These are phyloP conservation scores for Hirtodrosophila histrioides DNA, from an alignment of 2,888 invertebrate species.

Conservation along the genomic window DNA sequence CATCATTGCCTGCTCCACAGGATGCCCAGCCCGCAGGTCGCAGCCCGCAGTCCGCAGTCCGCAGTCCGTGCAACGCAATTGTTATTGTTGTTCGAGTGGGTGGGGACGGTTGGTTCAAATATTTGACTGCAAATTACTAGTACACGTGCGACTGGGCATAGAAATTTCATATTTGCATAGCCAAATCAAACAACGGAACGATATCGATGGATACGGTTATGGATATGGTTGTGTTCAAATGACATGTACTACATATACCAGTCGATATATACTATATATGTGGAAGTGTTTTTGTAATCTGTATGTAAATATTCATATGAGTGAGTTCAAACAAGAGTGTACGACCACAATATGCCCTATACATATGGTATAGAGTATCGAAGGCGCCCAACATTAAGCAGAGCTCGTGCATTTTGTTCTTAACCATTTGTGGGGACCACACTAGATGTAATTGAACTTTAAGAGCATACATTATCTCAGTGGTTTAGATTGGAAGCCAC, in stretches of 20 bases:
- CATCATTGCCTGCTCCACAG: constrained; percentile 2
- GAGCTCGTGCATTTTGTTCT: too few species aligned
- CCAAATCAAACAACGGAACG: constrained; percentile 26
- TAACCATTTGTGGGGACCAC: too few species aligned
- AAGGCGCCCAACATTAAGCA: too few species aligned
- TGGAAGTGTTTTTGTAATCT: constrained; percentile 34
- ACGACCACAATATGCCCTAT: too few species aligned
- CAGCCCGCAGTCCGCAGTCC: constrained; percentile 3
- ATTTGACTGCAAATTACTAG: constrained; percentile 57
- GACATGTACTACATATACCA: constrained; percentile 11
- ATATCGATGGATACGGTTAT: constrained; percentile 7
- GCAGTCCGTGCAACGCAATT: constrained; percentile 6
- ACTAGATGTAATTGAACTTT: too few species aligned
- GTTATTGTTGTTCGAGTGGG: constrained; percentile 12
- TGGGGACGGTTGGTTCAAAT: constrained; percentile 28
- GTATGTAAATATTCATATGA: constrained; percentile 24
- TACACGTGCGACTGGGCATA: constrained; percentile 31
- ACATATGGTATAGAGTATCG: too few species aligned
- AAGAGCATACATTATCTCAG: too few species aligned
- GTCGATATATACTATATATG: constrained; percentile 2
- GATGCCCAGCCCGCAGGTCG: neutral
- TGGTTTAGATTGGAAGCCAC: too few species aligned
- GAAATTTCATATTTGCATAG: constrained; percentile 30
- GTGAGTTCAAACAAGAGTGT: too few species aligned
- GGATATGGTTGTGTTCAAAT: constrained; percentile 14